Evolutionary conservation across 2,113 vertebrate species (phyloP), one percentile per base, ranked within the genome.

Genomic region (Bostrychus sinensis): DNA sequence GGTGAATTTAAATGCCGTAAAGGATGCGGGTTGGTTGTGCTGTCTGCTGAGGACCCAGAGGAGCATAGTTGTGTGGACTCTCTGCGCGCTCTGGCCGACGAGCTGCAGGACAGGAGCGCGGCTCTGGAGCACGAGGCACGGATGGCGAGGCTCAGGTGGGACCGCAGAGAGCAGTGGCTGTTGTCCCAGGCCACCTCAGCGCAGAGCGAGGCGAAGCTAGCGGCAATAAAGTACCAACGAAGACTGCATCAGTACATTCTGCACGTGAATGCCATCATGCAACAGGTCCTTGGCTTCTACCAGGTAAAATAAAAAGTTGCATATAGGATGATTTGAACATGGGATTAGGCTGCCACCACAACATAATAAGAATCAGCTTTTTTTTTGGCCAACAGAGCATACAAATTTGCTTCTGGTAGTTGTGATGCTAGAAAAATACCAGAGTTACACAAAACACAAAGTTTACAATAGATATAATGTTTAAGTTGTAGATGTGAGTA

Each of bases 181-280:
- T 63, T 89, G 19, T 89, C 87, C 50, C 93, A 89, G 89, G 89
- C 93, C 42, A 66, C 84, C 0, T 16, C 42, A 1, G 91, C 93
- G 36, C 93, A 94, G 87, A 91, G 76, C 86, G 76, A 93, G 88
- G 91, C 90, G 83, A 89, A 90, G 83, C 92, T 96, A 22, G 57
- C 86, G 10, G 91, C 91, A 17, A 89, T 91, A 41, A 65, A 78
- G 77, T 89, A 91, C 80, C 92, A 80, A 63, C 74, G 85, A 34
- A 92, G 90, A 51, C 87, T 93, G 72, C 65, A 90, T 17, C 87
- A 70, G 36, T 90, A 90, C 90, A 82, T 92, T 87, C 80, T 86
- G 80, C 91, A 86, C 82, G 81, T 88, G 78, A 75, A 72, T 87
- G 80, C 67, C 88, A 86, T 92, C 64, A 70, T 88, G 16, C 56